Percentiles rank a stretch among this genome's conserved stretches.
Evolutionary conservation across 2,888 invertebrate species (phyloP).

Genomic region (Cactoblastis cactorum): DNA sequence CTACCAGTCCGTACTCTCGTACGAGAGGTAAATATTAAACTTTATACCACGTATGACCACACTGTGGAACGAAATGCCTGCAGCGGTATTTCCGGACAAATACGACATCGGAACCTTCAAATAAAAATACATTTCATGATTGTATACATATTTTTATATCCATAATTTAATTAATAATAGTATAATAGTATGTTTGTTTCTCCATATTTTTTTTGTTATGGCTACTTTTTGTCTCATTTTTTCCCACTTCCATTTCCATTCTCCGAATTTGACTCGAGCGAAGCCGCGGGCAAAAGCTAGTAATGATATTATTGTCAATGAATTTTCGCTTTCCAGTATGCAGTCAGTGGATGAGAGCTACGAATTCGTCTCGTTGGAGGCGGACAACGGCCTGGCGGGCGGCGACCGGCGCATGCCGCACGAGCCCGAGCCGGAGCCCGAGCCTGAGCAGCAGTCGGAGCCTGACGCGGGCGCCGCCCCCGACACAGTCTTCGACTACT

Average conservation of each 20-base stretch:
- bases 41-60: too few species aligned
- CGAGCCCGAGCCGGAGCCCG: conserved; percentile 15
- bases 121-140: too few species aligned
- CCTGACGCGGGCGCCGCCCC: conserved; percentile 32
- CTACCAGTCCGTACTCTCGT: conserved; percentile 78
- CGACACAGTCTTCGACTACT: conserved; percentile 58
- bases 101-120: background rate
- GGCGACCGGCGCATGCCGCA: conserved; percentile 47
- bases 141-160: too few species aligned
- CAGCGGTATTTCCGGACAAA: background rate
- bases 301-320: too few species aligned
- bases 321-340: conserved; percentile 45
- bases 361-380: conserved; percentile 67
- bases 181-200: too few species aligned
- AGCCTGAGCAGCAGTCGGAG: conserved; percentile 38
- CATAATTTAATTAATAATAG: too few species aligned
- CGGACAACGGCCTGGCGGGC: conserved; percentile 51
- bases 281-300: too few species aligned
- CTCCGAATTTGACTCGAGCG: too few species aligned
- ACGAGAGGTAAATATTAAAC: too few species aligned
- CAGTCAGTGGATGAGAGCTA: conserved; percentile 77
- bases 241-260: too few species aligned
- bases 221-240: too few species aligned
- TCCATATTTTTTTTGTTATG: too few species aligned
- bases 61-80: background rate